Evolutionary conservation across 2,888 invertebrate genomes (phyloP), one percentile per base, ranked within the genome.

Genomic region (Celastrina argiolus): DNA sequence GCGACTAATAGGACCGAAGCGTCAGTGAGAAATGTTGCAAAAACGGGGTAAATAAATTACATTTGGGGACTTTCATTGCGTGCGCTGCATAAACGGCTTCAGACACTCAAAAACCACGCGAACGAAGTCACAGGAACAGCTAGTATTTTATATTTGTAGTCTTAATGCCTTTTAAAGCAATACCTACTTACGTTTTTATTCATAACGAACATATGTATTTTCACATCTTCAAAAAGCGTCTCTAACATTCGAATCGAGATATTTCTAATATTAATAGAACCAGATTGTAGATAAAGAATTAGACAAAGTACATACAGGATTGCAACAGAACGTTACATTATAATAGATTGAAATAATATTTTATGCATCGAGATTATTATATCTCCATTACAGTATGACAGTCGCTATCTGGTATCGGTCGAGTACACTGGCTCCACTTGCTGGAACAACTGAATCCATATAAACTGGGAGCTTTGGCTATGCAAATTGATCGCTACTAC

Each of bases 351-450:
- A 41, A 12, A n/a, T 14, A 39, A 65, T 66, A 68, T 68, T 69
- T 69, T 69, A 70, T 67, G 70, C 67, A 80, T 81, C 77, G 70
- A 77, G 78, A 80, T 83, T 80, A 85, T 85, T 84, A 82, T 78
- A 74, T 73, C 51, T 51, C 22, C 26, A 22, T 12, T 26, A 51
- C 22, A 12, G 22, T 22, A 12, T 14, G 22, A 26, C 12, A 51
- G 51, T 14, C 8, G 10, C 12, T 36, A 36, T 36, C 36, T 31
- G 10, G 8, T 45, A 73, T 71, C 72, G 67, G 70, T 67, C 39
- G 72, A 66, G 70, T 66, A 69, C 73, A 72, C 71, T 72, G 66
- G 68, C 72, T 66, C 68, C 67, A 68, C 70, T 71, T 64, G 70
- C 71, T 65, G 59, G 67, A 67, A 72, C 72, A 69, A 70, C 66